Conservation (phyloP, 2,888 invertebrate genomes). For the Trilocha varians region DNA sequence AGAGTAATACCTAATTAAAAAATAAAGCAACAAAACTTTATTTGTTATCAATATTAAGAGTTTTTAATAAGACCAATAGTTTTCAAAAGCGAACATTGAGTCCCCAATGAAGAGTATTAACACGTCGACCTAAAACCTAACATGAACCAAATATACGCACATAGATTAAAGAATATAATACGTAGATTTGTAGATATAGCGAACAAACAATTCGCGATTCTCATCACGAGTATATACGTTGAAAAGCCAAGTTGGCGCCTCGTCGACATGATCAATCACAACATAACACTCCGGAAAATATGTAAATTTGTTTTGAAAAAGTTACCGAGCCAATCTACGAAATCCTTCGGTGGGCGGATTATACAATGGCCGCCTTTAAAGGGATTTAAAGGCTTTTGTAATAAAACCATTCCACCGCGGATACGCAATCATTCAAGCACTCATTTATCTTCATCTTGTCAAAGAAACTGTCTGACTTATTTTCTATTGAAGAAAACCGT, state of each 20-base stretch:
- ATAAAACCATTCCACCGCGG: conserved; percentile 24
- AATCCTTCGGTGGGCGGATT: conserved; percentile 34
- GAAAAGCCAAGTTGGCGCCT: conserved; percentile 2
- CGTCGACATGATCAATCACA: conserved; percentile 37
- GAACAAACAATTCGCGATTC: conserved; percentile 2
- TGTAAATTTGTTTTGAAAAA: conserved; percentile 57
- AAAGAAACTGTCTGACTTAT: conserved; percentile 23
- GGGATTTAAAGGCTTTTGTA: conserved; percentile 39
- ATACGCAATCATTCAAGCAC: conserved; percentile 21
- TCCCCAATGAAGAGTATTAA: too few relatives aligned
- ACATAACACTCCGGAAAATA: conserved; percentile 35
- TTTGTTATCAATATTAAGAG: too few relatives aligned
- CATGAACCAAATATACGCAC: too few relatives aligned
- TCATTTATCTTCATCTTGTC: conserved; percentile 38
- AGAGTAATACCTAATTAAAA: too few relatives aligned
- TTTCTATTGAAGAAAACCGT: conserved; percentile 15
- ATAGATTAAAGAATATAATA: too few relatives aligned
- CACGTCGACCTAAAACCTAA: too few relatives aligned
- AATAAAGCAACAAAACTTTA: too few relatives aligned
- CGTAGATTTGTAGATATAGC: too few relatives aligned
- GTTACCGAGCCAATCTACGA: conserved; percentile 43
- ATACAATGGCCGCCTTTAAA: conserved; percentile 22
- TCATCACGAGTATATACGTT: background rate
- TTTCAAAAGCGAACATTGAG: too few relatives aligned
- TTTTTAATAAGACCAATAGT: too few relatives aligned